Conservation (phyloP, 2,113 vertebrate genomes). For the Scytalopus superciliaris region DNA sequence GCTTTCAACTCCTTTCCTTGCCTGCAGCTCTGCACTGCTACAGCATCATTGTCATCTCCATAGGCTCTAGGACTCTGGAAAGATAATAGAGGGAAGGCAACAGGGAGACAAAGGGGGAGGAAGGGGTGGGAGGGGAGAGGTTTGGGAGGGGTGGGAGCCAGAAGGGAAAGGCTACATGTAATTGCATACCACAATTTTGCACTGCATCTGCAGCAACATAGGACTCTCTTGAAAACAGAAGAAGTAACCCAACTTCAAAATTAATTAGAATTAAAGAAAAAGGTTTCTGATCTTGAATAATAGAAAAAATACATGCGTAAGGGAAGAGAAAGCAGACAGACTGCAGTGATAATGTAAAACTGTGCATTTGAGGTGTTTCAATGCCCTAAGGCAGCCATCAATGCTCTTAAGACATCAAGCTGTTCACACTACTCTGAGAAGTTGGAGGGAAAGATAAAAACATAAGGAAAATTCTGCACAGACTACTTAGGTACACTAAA, state of each 20-base stretch:
- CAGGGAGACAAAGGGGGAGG: not conserved
- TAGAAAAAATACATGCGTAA: not conserved
- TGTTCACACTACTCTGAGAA: not conserved
- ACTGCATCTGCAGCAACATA: not conserved
- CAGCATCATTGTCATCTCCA: conserved; percentile 70
- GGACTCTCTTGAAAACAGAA: not conserved
- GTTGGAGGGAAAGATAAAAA: not conserved
- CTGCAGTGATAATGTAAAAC: not conserved
- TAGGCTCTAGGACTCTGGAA: conserved; percentile 77
- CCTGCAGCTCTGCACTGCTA: conserved; percentile 64
- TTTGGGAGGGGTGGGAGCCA: not conserved
- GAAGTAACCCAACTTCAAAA: not conserved
- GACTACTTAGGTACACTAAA: not conserved
- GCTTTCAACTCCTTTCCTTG: conserved; percentile 78
- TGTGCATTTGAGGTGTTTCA: not conserved
- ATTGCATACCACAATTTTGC: not conserved
- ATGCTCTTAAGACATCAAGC: not conserved
- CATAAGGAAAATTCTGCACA: not conserved
- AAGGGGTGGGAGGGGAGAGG: not conserved
- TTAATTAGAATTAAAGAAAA: not conserved
- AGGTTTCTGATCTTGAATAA: not conserved
- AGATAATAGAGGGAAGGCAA: conserved; percentile 12
- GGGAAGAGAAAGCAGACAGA: not conserved
- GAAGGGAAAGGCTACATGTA: conserved; percentile 7
- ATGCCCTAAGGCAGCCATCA: not conserved